These are phyloP conservation scores for Ascaphus truei DNA, from an alignment of 2,113 vertebrate genomes.

Conservation along the genomic window DNA sequence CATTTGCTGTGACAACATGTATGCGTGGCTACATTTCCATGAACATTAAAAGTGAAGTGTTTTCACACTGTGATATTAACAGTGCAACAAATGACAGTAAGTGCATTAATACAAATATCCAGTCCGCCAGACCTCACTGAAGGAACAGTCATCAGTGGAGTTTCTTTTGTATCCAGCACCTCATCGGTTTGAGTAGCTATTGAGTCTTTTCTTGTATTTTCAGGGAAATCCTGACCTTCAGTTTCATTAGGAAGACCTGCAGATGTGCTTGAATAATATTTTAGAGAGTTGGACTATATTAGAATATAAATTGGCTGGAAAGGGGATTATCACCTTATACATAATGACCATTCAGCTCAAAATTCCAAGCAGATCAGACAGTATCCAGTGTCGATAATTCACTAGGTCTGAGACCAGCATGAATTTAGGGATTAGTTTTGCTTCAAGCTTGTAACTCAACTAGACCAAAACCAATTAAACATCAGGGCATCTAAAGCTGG, in stretches of 20 bases:
- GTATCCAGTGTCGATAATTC: neutral
- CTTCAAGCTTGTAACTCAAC: neutral
- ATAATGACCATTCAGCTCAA: neutral
- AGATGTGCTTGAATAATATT: constrained; percentile 39
- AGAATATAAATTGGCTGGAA: neutral
- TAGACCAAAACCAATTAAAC: constrained; percentile 5
- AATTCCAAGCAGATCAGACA: neutral
- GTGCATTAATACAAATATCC: neutral
- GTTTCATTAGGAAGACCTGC: constrained; percentile 35
- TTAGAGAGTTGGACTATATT: neutral
- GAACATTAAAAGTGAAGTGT: neutral
- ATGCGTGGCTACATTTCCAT: too few species aligned
- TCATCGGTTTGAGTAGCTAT: constrained; percentile 7
- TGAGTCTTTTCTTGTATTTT: constrained; percentile 19
- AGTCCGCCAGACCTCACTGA: constrained; percentile 37
- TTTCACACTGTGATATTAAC: neutral
- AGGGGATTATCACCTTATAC: neutral
- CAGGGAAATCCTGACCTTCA: constrained; percentile 8
- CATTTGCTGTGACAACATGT: too few species aligned
- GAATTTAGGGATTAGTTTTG: neutral
- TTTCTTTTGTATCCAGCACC: constrained; percentile 14
- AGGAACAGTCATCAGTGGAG: neutral
- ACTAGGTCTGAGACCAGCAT: neutral
- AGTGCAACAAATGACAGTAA: neutral
- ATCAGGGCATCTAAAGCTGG: neutral